A percentile compares a stretch with the other conserved stretches of the same genome.
Conservation (phyloP, 2,797 vertebrate genomes). For the Platalea minor region DNA sequence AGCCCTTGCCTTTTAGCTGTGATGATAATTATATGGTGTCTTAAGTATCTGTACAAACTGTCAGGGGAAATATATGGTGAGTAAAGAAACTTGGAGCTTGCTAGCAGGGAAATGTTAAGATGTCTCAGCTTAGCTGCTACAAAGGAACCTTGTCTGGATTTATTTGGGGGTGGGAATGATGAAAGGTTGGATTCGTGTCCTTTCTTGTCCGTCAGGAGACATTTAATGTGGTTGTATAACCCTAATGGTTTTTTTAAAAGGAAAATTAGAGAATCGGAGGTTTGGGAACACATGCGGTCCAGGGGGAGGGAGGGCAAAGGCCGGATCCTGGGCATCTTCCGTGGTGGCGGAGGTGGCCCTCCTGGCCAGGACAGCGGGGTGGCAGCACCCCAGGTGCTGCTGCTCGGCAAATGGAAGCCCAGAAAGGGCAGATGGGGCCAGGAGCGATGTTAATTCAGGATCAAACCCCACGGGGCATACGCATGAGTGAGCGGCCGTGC, state of each 20-base stretch:
- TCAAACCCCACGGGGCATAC: not conserved
- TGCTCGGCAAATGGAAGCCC: not conserved
- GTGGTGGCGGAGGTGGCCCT: not conserved
- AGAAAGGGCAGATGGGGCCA: not conserved
- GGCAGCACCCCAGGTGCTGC: not conserved
- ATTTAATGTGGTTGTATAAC: slow-evolving; percentile 48
- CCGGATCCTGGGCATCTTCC: not conserved
- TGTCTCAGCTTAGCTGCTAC: slow-evolving; percentile 43
- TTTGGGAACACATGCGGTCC: not conserved
- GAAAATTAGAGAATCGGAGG: not conserved
- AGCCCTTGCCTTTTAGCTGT: slow-evolving; percentile 76
- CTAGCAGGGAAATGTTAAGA: slow-evolving; percentile 51
- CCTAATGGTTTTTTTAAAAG: slow-evolving; percentile 71
- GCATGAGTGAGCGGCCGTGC: not conserved
- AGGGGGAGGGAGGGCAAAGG: not conserved
- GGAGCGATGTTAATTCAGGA: not conserved
- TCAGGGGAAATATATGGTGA: slow-evolving; percentile 79
- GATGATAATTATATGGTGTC: slow-evolving; percentile 77
- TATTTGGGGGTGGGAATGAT: slow-evolving; percentile 64
- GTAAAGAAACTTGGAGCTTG: slow-evolving; percentile 56
- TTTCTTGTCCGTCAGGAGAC: slow-evolving; percentile 67
- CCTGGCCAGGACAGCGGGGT: not conserved
- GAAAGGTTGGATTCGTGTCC: slow-evolving; percentile 64
- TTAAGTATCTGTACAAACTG: slow-evolving; percentile 78
- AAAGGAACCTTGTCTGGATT: slow-evolving; percentile 73